A percentile compares a stretch with the other conserved stretches of the same genome.
Evolutionary conservation across 2,797 vertebrate genomes (phyloP).

Genomic region (Alfaro cultratus): DNA sequence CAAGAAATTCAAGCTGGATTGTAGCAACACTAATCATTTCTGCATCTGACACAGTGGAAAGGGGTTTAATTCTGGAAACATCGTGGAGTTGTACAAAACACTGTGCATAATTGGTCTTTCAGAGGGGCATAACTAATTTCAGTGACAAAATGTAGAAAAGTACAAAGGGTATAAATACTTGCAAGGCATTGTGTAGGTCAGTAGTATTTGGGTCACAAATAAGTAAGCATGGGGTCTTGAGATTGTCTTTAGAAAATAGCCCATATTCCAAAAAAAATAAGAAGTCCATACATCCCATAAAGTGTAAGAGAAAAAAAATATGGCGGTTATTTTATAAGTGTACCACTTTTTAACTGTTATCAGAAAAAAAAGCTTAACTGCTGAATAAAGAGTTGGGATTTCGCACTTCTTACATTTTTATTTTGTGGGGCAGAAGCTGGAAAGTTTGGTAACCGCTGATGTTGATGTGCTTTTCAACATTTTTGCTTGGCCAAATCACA

Average conservation of each 20-base stretch:
- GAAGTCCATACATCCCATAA: background rate
- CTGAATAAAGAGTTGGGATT: background rate
- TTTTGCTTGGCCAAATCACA: background rate
- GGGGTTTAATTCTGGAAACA: background rate
- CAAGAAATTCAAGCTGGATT: slow-evolving; percentile 6
- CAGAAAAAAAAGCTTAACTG: background rate
- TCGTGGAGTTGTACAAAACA: background rate
- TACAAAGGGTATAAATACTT: background rate
- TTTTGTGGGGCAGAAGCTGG: background rate
- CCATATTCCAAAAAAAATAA: background rate
- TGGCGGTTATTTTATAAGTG: background rate
- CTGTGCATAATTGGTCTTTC: background rate
- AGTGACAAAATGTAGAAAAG: background rate
- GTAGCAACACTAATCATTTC: background rate
- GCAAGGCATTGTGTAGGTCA: background rate
- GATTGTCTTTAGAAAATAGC: background rate
- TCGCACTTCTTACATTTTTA: background rate
- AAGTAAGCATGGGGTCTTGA: background rate
- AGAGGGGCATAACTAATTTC: background rate
- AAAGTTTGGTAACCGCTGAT: background rate
- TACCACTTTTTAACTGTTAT: background rate
- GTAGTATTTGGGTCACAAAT: background rate
- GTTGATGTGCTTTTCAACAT: background rate
- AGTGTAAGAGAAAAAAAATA: background rate
- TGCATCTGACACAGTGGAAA: background rate